Evolutionary conservation across 2,113 vertebrate species (phyloP), one percentile per base, ranked within the genome.

Genomic region (Alectura lathami): DNA sequence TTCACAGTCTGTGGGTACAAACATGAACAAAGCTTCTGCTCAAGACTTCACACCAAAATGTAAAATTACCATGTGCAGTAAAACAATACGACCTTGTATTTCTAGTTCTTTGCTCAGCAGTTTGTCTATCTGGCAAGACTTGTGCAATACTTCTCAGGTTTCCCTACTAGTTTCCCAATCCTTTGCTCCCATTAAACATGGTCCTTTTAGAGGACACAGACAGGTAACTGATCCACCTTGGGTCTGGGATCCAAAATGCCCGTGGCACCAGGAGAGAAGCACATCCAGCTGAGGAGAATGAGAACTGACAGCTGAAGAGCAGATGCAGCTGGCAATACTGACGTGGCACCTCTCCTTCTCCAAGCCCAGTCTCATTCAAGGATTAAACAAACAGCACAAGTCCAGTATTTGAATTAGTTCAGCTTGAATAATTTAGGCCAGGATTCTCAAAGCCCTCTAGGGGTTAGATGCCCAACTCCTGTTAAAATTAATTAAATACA

Each of bases 381-480:
- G 88, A 88, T 60, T 72, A 83, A 92, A 83, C 43, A 74, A 93
- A 77, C 17, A 67, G 18, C 43, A 81, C 34, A 81, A 74, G 43
- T 70, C 83, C 89, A 96, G 56, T 78, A 70, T 87, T 90, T 2
- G 2, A 91, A 75, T 81, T 88, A 70, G 89, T 93, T 82, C 47
- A 68, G 23, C 51, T 78, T 86, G 60, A 91, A 83, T 74, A 93
- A 89, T 91, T 91, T 77, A 94, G 87, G 42, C 32, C 64, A 83
- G 53, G 79, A 75, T 90, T 88, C 88, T 91, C 63, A 89, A 83
- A 43, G 34, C 36, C 32, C 79, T 74, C 0, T 2, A 70, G 68
- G 68, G 47, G 23, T 72, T n/a, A 93, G 27, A n/a, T 60, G 47
- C 43, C 64, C 13, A 3, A 67, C 87, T 93, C 16, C 50, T 11